phyloP scores from a whole-genome alignment of 23 tunicate species.

The Halocynthia roretzi region DNA sequence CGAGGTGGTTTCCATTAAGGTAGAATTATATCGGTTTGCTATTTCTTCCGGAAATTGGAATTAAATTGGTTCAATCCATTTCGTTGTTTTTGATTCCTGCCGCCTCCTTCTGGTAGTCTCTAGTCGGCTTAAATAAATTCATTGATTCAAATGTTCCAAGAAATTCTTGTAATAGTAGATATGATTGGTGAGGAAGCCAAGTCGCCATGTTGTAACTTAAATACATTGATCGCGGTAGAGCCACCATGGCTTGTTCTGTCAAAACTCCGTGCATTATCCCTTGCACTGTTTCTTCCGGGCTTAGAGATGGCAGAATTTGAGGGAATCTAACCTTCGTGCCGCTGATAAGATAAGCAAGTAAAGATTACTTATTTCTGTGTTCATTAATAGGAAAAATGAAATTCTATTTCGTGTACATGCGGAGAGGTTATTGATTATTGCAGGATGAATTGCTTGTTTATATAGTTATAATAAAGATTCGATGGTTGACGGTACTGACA shows the following conservation, averaged over 20 bases:
- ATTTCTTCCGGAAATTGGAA: too few species aligned
- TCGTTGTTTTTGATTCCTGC: not conserved
- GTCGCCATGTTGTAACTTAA: constrained; percentile 28
- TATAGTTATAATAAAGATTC: too few species aligned
- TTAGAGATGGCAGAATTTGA: constrained; percentile 23
- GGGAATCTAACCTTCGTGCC: constrained; percentile 33
- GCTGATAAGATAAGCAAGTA: constrained; percentile 20
- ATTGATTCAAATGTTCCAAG: constrained; percentile 43
- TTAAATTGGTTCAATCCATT: too few species aligned
- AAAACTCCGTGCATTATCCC: constrained; percentile 65
- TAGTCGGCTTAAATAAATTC: constrained; percentile 31
- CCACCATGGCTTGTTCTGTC: constrained; percentile 46
- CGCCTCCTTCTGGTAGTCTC: constrained; percentile 34
- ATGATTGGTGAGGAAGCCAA: constrained; percentile 35
- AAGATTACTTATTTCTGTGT: not conserved
- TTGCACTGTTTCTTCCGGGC: constrained; percentile 54
- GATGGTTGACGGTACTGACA: too few species aligned
- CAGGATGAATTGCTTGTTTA: too few species aligned
- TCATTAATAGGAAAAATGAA: too few species aligned
- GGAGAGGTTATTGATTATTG: too few species aligned
- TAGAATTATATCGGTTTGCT: too few species aligned
- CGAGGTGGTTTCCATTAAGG: too few species aligned
- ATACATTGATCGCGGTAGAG: constrained; percentile 60
- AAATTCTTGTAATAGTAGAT: constrained; percentile 8
- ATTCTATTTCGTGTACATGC: too few species aligned